Evolutionary conservation across 1,140 invertebrate genomes (phyloP), one percentile per base, ranked within the genome.

Genomic region (Riptortus pedestris): DNA sequence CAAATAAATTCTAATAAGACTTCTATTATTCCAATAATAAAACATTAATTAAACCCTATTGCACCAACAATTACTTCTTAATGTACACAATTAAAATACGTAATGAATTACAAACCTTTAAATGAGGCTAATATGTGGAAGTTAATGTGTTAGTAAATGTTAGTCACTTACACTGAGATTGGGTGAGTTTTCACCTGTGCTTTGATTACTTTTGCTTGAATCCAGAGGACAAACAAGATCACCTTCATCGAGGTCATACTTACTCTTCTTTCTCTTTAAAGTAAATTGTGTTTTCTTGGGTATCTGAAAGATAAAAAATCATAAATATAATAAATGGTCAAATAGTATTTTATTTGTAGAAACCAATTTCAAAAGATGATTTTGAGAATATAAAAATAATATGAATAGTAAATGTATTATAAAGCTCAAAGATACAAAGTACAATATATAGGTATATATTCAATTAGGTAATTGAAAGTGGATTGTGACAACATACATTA

Each of bases 241-340:
- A 24, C 87, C 86, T 70, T 85, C 85, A 68, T 93, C 90, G 3
- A 85, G 75, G 69, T 93, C 90, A 60, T 82, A 85, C 73, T 87
- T 88, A 68, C 85, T 88, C 74, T 91, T 91, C 72, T 90, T 90
- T 43, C 89, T 81, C 72, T 92, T 93, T 68, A 94, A 74, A 0
- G 91, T 89, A 75, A 94, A 95, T 74, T 93, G 89, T 52, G 86
- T 86, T 75, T 90, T 91, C 74, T 93, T 93, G 71, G 86, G 81
- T 72, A 87, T 81, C 89, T 91, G 71, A 60, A 80, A 79, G 48
- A 69, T n/a, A n/a, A 59, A 9, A 52, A 9, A 11, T 52, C 9
- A 52, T 14, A 52, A 14, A 14, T 52, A 14, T 52, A 52, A 62
- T n/a, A n/a, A n/a, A n/a, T n/a, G n/a, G n/a, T n/a, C n/a, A n/a